phyloP scores from a whole-genome alignment of 2,888 invertebrate species.

The Drosophila lacicola region DNA sequence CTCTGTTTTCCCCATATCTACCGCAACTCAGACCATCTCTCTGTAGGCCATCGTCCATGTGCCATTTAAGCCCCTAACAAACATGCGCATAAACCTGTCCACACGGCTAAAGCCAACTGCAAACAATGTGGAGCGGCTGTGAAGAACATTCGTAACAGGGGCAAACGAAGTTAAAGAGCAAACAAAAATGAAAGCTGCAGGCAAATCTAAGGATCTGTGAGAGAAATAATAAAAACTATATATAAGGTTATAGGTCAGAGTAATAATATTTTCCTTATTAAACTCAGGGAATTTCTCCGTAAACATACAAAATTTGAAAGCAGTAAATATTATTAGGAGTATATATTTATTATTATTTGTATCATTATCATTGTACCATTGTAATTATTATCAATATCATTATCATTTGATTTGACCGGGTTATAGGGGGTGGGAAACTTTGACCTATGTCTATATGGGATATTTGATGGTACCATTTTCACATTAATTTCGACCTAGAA shows the following conservation, averaged over 20 bases:
- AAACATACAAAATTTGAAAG: neutral
- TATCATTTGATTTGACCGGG: no score
- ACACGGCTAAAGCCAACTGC: slow-evolving; percentile 34
- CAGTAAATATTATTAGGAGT: no score
- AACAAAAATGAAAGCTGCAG: slow-evolving; percentile 1
- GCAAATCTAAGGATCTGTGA: neutral
- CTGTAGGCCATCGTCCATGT: slow-evolving; percentile 6
- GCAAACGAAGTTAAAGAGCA: neutral
- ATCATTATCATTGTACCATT: no score
- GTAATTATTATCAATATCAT: no score
- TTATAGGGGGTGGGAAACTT: no score
- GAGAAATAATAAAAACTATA: neutral
- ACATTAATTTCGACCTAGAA: no score
- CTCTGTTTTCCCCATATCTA: slow-evolving; percentile 7
- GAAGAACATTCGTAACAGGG: slow-evolving; percentile 4
- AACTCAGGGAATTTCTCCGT: neutral
- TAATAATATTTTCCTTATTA: neutral
- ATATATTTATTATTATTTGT: no score
- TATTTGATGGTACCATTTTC: no score
- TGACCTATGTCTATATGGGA: no score
- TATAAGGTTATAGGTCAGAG: neutral
- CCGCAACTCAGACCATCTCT: neutral
- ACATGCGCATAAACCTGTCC: slow-evolving; percentile 21
- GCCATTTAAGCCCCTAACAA: slow-evolving; percentile 7
- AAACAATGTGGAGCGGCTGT: slow-evolving; percentile 34